These are phyloP conservation scores for Gisinianus flammeolus DNA, from an alignment of 2,888 invertebrate genomes.

Conservation along the genomic window DNA sequence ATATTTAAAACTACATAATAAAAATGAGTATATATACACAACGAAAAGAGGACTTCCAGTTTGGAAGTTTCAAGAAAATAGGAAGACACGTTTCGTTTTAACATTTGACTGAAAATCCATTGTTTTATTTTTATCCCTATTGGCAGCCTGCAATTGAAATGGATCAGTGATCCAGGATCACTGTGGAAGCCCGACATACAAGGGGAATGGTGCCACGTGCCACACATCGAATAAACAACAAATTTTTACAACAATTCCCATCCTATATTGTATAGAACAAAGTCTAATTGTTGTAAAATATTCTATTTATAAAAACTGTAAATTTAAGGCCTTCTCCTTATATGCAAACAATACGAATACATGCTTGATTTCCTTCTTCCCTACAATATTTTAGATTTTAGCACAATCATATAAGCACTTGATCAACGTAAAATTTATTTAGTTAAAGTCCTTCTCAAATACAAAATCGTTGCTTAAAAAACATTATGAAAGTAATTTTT, in stretches of 20 bases:
- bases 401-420: neutral
- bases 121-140: neutral
- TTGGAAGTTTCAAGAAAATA: neutral
- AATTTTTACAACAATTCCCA: conserved; percentile 17
- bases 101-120: neutral
- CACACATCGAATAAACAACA: conserved; percentile 34
- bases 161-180: too few relatives aligned
- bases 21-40: neutral
- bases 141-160: conserved; percentile 33
- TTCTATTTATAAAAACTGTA: too few relatives aligned
- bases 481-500: neutral
- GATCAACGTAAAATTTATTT: too few relatives aligned
- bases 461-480: neutral
- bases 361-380: too few relatives aligned
- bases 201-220: conserved; percentile 41
- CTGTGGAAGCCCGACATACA: conserved; percentile 18
- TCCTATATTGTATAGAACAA: too few relatives aligned
- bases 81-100: neutral
- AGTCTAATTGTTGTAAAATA: too few relatives aligned
- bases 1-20: too few relatives aligned
- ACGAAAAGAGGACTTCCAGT: neutral
- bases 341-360: too few relatives aligned
- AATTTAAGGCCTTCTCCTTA: too few relatives aligned
- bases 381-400: too few relatives aligned
- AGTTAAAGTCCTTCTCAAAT: neutral